Percentiles rank a stretch among this genome's conserved stretches.
These are phyloP conservation scores for Linurgus olivaceus DNA, from an alignment of 2,797 vertebrate species.

Conservation along the genomic window DNA sequence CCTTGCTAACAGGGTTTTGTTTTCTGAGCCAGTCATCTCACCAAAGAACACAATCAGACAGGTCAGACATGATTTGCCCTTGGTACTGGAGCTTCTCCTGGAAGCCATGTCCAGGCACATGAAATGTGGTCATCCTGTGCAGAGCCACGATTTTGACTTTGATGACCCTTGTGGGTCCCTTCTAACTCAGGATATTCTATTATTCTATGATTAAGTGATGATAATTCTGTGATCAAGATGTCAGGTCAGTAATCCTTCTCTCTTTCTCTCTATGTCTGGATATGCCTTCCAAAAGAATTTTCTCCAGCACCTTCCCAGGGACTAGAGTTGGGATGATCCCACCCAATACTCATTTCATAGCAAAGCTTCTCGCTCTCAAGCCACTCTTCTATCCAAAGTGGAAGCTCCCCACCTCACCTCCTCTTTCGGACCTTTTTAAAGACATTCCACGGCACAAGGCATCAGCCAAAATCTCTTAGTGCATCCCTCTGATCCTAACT, in stretches of 20 bases:
- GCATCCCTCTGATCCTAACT: background rate
- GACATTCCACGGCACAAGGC: background rate
- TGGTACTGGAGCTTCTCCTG: background rate
- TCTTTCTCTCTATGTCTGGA: background rate
- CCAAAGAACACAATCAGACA: background rate
- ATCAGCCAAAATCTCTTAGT: background rate
- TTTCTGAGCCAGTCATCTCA: background rate
- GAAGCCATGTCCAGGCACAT: background rate
- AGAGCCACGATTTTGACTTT: background rate
- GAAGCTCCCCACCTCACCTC: accelerated
- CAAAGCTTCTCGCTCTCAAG: background rate
- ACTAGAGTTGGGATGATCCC: background rate
- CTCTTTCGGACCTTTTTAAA: background rate
- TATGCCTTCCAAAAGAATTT: background rate
- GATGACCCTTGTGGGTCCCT: background rate
- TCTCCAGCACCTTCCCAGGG: background rate
- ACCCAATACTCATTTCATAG: background rate
- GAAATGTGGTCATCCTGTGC: background rate
- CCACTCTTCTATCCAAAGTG: background rate
- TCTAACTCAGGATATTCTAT: background rate
- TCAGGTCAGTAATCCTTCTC: background rate
- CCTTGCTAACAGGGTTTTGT: background rate
- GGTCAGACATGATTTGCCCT: background rate
- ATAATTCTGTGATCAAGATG: background rate
- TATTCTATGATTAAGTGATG: background rate